Evolutionary conservation across 2,113 vertebrate genomes (phyloP), one percentile per base, ranked within the genome.

Genomic region (Vicugna pacos): DNA sequence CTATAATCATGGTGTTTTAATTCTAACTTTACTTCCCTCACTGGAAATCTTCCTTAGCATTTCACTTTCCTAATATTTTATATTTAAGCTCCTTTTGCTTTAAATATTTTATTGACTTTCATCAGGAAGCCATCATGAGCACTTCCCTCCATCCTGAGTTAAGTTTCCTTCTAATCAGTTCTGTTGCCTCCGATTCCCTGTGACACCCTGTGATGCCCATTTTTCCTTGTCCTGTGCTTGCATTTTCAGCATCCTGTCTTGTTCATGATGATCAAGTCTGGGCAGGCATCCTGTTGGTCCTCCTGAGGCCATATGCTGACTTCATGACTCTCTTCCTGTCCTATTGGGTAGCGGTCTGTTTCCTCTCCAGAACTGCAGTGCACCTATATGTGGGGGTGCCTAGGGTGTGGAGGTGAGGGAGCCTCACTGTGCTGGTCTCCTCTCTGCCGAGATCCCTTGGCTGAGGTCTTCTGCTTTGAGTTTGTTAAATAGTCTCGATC

Each of bases 61-160:
- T 90, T 95, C 9, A 54, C 72, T 72, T 94, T 83, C 24, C 70
- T 84, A 38, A 54, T 28, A 46, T n/a, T 10, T 15, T 82, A 56
- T 17, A 35, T 38, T n/a, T 80, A 42, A 92, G 24, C 17, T 92
- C 16, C 3, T 95, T 83, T 82, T 42, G 28, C 11, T 50, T 62
- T 65, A 19, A 48, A 70, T 64, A 6, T 65, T 91, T 79, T 73
- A 17, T 64, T 54, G n/a, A 28, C 16, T 52, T 91, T 86, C 4
- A 15, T 91, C 14, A 28, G 17, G 38, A 86, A 86, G 81, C 3
- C 67, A 60, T 22, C 38, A 32, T 3, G 19, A 72, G 2, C 19
- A 4, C 52, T 89, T 76, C 54, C 17, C 12, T 95, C n/a, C 32
- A 32, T 65, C 54, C 5, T 38, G 16, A 73, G 35, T 64, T 80